Percentiles rank a stretch among this genome's conserved stretches.
Evolutionary conservation across 2,113 vertebrate genomes (phyloP).

Genomic region (Grammomys surdaster): DNA sequence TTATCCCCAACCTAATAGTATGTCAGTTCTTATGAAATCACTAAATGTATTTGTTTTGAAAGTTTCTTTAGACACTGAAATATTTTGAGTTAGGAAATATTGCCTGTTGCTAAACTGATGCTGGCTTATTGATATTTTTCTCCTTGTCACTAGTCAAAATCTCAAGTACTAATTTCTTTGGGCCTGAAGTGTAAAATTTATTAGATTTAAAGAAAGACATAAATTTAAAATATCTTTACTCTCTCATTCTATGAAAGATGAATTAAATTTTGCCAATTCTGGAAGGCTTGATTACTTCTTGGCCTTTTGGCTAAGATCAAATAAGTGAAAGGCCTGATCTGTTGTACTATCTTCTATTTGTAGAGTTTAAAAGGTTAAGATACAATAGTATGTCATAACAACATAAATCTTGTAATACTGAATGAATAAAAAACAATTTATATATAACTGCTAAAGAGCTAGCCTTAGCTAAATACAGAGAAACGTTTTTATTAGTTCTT

Average conservation of each 20-base stretch:
- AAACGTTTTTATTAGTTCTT: background rate
- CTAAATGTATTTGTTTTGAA: conserved; percentile 14
- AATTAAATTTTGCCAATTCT: conserved; percentile 36
- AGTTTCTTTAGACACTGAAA: conserved; percentile 54
- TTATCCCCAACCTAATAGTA: background rate
- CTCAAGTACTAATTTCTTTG: conserved; percentile 47
- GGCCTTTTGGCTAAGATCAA: background rate
- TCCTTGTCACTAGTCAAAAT: conserved; percentile 44
- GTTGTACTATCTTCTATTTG: conserved; percentile 39
- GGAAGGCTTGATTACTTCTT: background rate
- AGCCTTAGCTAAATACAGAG: conserved; percentile 4
- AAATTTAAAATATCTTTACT: background rate
- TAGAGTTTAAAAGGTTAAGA: conserved; percentile 47
- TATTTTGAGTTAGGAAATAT: conserved; percentile 60
- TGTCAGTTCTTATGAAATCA: conserved; percentile 6
- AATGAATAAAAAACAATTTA: conserved; percentile 48
- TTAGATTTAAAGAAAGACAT: background rate
- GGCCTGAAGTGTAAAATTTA: background rate
- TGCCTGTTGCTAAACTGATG: background rate
- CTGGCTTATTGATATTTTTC: conserved; percentile 15
- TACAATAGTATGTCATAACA: background rate
- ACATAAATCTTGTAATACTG: conserved; percentile 33
- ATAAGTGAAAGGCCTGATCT: background rate
- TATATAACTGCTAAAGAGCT: background rate
- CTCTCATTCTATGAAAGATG: background rate